These are phyloP conservation scores for Stegastes partitus DNA, from an alignment of 2,113 vertebrate species.

Conservation along the genomic window DNA sequence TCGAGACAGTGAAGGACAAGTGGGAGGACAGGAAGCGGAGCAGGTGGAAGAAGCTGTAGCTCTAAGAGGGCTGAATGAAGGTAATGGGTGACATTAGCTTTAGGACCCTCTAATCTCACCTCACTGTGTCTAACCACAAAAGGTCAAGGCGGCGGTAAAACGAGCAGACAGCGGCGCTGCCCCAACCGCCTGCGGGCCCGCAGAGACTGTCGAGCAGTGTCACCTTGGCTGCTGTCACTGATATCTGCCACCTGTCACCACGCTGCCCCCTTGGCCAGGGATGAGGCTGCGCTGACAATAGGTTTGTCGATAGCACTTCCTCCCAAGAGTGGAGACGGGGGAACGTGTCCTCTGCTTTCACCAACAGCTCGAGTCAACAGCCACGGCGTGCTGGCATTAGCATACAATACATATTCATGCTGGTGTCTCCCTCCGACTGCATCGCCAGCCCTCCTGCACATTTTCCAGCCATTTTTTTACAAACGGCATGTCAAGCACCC, in stretches of 20 bases:
- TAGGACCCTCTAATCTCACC: conserved; percentile 35
- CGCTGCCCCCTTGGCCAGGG: conserved; percentile 45
- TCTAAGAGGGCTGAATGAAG: conserved; percentile 1
- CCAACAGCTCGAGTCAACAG: conserved; percentile 74
- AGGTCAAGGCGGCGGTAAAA: conserved; percentile 59
- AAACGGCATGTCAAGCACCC: conserved; percentile 62
- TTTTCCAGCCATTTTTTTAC: conserved; percentile 69
- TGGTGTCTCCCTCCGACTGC: conserved; percentile 56
- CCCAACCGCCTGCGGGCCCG: conserved; percentile 32
- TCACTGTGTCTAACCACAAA: conserved; percentile 52
- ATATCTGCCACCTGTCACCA: conserved; percentile 78
- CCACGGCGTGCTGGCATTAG: conserved; percentile 58
- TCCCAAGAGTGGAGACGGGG: conserved; percentile 52
- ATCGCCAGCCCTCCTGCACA: conserved; percentile 61
- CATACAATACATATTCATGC: conserved; percentile 83
- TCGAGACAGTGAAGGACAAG: neutral
- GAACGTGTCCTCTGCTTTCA: conserved; percentile 73
- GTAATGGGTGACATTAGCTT: conserved; percentile 47
- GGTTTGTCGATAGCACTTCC: conserved; percentile 61
- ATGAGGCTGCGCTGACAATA: conserved; percentile 54
- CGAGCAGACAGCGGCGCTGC: conserved; percentile 38
- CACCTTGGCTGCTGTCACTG: conserved; percentile 77
- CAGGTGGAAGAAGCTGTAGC: neutral
- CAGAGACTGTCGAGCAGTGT: conserved; percentile 58
- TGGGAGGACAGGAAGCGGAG: neutral